Conservation (phyloP, 2,113 vertebrate genomes). For the Chloropsis cyanopogon region DNA sequence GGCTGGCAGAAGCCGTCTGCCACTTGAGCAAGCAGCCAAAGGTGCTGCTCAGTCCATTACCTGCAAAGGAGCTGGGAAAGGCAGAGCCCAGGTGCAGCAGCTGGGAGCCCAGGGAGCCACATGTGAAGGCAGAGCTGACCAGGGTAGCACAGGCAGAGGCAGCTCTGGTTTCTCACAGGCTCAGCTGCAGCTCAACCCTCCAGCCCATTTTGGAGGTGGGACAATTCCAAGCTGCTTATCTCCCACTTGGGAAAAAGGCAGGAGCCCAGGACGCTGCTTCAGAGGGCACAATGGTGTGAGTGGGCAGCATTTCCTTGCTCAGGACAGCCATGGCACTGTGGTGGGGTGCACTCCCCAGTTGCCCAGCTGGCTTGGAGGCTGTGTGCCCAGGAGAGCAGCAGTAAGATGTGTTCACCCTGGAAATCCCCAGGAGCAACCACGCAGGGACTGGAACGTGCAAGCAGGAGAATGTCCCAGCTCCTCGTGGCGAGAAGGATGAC, state of each 20-base stretch:
- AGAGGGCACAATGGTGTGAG: background rate
- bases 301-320: too few relatives aligned
- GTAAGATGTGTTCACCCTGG: background rate
- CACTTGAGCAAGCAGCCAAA: background rate
- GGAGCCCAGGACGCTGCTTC: background rate
- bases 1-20: background rate
- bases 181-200: background rate
- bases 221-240: background rate
- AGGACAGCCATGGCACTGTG: background rate
- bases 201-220: background rate
- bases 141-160: background rate
- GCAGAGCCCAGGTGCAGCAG: background rate
- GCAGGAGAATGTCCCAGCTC: background rate
- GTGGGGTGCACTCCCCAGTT: rapidly evolving
- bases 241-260: background rate
- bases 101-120: background rate
- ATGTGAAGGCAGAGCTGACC: background rate
- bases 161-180: background rate
- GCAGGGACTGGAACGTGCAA: rapidly evolving
- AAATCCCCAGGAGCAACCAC: background rate
- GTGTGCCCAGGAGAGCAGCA: background rate
- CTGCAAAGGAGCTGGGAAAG: background rate
- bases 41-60: rapidly evolving
- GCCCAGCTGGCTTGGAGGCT: background rate
- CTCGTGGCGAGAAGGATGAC: too few relatives aligned